Evolutionary conservation across 2,113 vertebrate genomes (phyloP), one percentile per base, ranked within the genome.

Genomic region (Psilopsiagon aurifrons): DNA sequence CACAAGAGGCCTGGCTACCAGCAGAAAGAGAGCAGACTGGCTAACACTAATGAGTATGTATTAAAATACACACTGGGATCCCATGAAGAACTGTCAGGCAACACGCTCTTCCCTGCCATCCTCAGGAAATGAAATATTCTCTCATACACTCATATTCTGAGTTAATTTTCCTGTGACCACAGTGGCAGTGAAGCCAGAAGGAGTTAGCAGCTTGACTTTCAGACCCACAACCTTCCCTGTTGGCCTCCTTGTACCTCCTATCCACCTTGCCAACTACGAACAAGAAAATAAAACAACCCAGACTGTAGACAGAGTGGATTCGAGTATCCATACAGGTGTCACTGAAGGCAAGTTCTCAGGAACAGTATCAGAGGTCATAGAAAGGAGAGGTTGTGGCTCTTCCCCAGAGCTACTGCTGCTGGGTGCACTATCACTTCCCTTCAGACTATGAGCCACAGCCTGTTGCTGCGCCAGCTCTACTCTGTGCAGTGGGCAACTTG

Each of bases 21-120:
- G 74, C 44, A 78, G n/a, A 54, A 47, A 55, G 62, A 33, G 17
- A 67, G 55, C 75, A 82, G 86, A 60, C 27, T 44, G 67, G 20
- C 73, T 37, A 47, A 19, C 1, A 1, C 81, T 49, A 1, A 0
- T 7, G 8, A 66, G 5, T 6, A 13, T 0, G 5, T 39, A 46
- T 23, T 5, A 11, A 39, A 67, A 49, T 11, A 70, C 13, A 44
- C 57, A 11, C 28, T 20, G 67, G 62, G 51, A 82, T 64, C 37
- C 79, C 67, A 49, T 0, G 0, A 62, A 82, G 62, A 90, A 8
- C 46, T 11, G 37, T 67, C 51, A 82, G 41, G 28, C 55, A 41
- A 28, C 1, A 66, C 6, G 4, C 28, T 51, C 35, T 59, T 63
- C 75, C 70, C 49, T 80, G 68, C 5, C 63, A 60, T 24, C 15